A percentile compares a stretch with the other conserved stretches of the same genome.
These are phyloP conservation scores for Agriopis leucophaearia DNA, from an alignment of 2,888 invertebrate species.

Conservation along the genomic window DNA sequence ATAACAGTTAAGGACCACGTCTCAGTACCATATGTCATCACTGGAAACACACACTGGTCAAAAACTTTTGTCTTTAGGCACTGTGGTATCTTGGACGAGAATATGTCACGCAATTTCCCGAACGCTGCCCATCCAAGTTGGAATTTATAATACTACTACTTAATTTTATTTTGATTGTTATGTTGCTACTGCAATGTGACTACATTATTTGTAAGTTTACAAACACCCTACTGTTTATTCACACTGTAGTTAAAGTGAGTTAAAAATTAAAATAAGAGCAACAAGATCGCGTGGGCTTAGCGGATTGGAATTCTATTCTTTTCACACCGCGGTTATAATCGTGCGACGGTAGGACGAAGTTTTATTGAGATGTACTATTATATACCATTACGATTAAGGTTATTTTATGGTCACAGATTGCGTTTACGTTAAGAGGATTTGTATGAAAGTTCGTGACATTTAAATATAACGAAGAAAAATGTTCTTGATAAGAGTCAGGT, in stretches of 20 bases:
- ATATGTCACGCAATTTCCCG: no score
- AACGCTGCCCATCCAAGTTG: no score
- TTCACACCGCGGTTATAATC: conserved; percentile 52
- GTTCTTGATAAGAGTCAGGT: neutral
- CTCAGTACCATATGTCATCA: no score
- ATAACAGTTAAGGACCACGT: no score
- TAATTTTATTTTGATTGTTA: neutral
- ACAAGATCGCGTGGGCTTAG: conserved; percentile 63
- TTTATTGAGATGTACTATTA: conserved; percentile 38
- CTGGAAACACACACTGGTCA: no score
- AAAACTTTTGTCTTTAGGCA: no score
- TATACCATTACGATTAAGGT: conserved; percentile 38
- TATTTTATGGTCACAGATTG: conserved; percentile 32
- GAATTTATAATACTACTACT: no score
- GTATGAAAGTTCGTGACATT: conserved; percentile 6
- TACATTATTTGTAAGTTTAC: neutral
- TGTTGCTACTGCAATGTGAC: neutral
- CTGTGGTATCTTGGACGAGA: no score
- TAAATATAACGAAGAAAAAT: neutral
- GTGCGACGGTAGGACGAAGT: conserved; percentile 29
- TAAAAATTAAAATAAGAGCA: conserved; percentile 64
- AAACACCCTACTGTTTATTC: conserved; percentile 33
- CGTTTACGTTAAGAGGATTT: conserved; percentile 34
- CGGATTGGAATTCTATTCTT: conserved; percentile 68
- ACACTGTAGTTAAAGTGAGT: conserved; percentile 48